phyloP scores from a whole-genome alignment of 1,140 invertebrate genomes.

The Lanistes nyassanus region DNA sequence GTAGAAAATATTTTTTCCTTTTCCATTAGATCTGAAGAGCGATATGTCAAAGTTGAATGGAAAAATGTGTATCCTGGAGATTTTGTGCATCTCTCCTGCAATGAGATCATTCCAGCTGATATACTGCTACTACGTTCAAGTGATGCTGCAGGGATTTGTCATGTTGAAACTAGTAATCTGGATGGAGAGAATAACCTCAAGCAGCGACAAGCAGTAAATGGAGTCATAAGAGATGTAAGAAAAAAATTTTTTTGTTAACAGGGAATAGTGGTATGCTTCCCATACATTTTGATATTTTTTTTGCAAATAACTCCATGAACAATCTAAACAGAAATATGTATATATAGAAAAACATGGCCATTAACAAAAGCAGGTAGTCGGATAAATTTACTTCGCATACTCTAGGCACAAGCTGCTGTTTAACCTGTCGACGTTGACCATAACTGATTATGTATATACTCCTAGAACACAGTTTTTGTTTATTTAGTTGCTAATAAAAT shows the following conservation, averaged over 20 bases:
- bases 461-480: background rate
- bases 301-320: too few species aligned
- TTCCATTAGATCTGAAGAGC: slow-evolving; percentile 68
- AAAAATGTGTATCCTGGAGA: slow-evolving; percentile 88
- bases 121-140: slow-evolving; percentile 80
- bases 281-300: too few species aligned
- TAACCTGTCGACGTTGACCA: too few species aligned
- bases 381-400: too few species aligned
- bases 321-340: too few species aligned
- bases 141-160: slow-evolving; percentile 65
- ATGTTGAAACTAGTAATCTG: slow-evolving; percentile 69
- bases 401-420: too few species aligned
- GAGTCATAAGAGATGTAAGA: slow-evolving; percentile 28
- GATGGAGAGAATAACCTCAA: slow-evolving; percentile 71
- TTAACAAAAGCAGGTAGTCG: too few species aligned
- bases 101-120: slow-evolving; percentile 96
- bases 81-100: slow-evolving; percentile 94
- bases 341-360: too few species aligned
- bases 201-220: slow-evolving; percentile 72
- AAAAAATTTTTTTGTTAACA: too few species aligned
- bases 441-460: too few species aligned
- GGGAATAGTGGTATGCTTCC: too few species aligned
- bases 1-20: background rate
- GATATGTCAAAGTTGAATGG: slow-evolving; percentile 90
- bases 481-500: background rate